Evolutionary conservation across 2,888 invertebrate genomes (phyloP), one percentile per base, ranked within the genome.

Genomic region (Danaus chrysippus): DNA sequence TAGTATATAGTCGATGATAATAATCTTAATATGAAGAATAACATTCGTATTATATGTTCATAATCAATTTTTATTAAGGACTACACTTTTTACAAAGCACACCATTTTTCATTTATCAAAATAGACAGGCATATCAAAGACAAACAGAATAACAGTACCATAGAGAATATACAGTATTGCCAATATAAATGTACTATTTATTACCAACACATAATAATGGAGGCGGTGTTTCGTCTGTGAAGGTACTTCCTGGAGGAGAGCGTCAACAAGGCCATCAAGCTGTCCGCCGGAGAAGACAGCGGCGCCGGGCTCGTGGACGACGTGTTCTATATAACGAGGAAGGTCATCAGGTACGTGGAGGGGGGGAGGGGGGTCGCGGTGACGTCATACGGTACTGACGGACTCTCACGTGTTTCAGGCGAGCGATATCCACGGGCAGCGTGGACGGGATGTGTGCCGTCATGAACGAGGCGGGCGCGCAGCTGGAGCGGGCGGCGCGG

Each of bases 361-460:
- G 11, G 10, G 15, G 10, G n/a, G 59, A 58, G 5, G 70, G 96
- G 97, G 70, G 94, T 99, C 68, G 95, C 46, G 12, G 5, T 10
- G 15, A 11, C 11, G 3, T 54, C 1, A 23, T 23, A 3, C 23
- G 1, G 23, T 23, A 23, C 23, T 23, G 2, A 54, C 54, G n/a
- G n/a, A 54, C 12, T n/a, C n/a, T n/a, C n/a, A n/a, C n/a, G 41
- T 41, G 17, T 57, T 56, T 9, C 72, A 96, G 98, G 70, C 94
- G 99, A 68, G 95, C 97, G n/a, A 92, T 98, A 70, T 95, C 96
- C 8, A 96, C 96, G 70, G 96, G 96, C 77, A 98, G 97, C 78
- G 93, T 99, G 63, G 99, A 99, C 86, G 99, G 98, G 58, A 95
- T 97, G 54, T 99, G 99, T 91, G 98, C 97, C 1, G 96, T 98